These are phyloP conservation scores for Campodea augens DNA, from an alignment of 1,140 invertebrate species.

Conservation along the genomic window DNA sequence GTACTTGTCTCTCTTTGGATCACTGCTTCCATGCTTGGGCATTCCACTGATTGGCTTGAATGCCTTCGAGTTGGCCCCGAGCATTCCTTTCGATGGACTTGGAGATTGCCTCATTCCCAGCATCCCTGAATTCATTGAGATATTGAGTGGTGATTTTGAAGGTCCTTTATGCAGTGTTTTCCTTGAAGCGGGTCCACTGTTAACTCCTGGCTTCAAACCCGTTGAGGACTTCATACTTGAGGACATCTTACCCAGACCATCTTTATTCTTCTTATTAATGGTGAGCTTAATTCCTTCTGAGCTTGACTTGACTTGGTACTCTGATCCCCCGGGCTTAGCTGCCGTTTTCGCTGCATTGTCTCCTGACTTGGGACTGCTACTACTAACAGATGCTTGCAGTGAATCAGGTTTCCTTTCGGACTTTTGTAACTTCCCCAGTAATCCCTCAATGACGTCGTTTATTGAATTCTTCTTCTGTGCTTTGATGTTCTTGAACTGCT, in stretches of 20 bases:
- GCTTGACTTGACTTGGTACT: conserved; percentile 70
- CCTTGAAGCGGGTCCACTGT: conserved; percentile 56
- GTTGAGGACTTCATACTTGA: conserved; percentile 53
- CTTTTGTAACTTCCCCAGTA: too few relatives aligned
- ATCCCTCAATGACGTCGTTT: too few relatives aligned
- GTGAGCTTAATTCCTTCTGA: conserved; percentile 74
- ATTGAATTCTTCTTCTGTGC: too few relatives aligned
- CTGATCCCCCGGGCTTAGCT: conserved; percentile 21
- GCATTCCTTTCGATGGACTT: too few relatives aligned
- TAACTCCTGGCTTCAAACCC: conserved; percentile 62
- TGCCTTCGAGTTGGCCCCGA: too few relatives aligned
- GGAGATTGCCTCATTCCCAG: too few relatives aligned
- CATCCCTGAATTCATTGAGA: too few relatives aligned
- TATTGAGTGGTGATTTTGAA: too few relatives aligned
- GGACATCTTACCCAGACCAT: conserved; percentile 30
- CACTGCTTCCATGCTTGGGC: too few relatives aligned
- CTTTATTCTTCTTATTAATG: conserved; percentile 59
- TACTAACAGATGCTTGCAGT: not conserved
- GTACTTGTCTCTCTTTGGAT: conserved; percentile 18
- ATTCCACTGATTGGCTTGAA: too few relatives aligned
- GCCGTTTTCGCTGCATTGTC: conserved; percentile 22
- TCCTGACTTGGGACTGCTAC: conserved; percentile 3
- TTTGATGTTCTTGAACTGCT: too few relatives aligned
- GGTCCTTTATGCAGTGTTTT: conserved; percentile 41
- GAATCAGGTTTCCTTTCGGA: not conserved